phyloP scores from a whole-genome alignment of 2,888 invertebrate species.

The Andrena haemorrhoa region DNA sequence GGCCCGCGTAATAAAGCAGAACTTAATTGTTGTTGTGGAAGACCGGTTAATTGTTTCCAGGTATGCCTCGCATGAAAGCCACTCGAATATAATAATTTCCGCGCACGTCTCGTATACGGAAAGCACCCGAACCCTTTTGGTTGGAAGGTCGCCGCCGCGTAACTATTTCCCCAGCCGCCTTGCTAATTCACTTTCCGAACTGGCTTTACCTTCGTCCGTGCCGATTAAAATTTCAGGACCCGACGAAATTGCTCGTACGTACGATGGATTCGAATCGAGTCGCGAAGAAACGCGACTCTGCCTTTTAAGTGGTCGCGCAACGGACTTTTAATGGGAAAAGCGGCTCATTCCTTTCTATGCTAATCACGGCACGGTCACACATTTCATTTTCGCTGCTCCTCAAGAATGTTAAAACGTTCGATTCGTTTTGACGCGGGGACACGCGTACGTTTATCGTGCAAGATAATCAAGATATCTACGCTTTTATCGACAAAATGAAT shows the following conservation, averaged over 20 bases:
- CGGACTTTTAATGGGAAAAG: not conserved
- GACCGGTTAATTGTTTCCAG: slow-evolving; percentile 61
- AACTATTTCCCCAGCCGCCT: slow-evolving; percentile 30
- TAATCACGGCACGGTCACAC: slow-evolving; percentile 11
- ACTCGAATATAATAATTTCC: slow-evolving; percentile 60
- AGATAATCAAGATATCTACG: not conserved
- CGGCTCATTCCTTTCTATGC: slow-evolving; percentile 25
- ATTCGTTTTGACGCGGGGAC: not conserved
- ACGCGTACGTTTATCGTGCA: not conserved
- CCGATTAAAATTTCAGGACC: slow-evolving; percentile 51
- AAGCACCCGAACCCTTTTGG: not conserved
- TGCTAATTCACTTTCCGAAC: slow-evolving; percentile 56
- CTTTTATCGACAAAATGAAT: not conserved
- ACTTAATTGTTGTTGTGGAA: slow-evolving; percentile 49
- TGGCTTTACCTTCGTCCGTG: slow-evolving; percentile 36
- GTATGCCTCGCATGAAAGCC: slow-evolving; percentile 53
- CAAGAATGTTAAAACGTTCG: not conserved
- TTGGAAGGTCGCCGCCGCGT: slow-evolving; percentile 5
- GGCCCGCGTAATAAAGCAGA: slow-evolving; percentile 15
- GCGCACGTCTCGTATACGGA: slow-evolving; percentile 47
- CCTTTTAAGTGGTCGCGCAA: not conserved
- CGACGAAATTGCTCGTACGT: slow-evolving; percentile 23
- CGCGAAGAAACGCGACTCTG: not conserved
- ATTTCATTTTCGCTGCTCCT: slow-evolving; percentile 13
- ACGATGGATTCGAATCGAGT: slow-evolving; percentile 12